Evolutionary conservation across 2,797 vertebrate genomes (phyloP).

Genomic region (Coccyzus lansbergi): DNA sequence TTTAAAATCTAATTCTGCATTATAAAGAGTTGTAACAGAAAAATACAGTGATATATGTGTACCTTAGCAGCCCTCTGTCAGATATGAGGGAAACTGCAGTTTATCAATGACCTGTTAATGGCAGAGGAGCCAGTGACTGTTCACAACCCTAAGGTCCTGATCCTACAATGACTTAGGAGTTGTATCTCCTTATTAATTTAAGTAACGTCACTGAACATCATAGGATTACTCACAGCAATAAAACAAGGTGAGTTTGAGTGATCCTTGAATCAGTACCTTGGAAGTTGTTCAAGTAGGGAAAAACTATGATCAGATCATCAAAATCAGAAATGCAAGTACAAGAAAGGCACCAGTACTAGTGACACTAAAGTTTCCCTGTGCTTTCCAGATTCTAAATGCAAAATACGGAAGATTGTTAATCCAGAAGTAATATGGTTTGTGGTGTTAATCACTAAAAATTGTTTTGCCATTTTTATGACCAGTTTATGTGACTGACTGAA

Average conservation of each 20-base stretch:
- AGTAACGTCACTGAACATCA: neutral
- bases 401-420: neutral
- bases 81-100: slow-evolving; percentile 4
- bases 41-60: neutral
- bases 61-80: slow-evolving; percentile 12
- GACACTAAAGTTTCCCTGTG: neutral
- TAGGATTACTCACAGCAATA: neutral
- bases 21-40: slow-evolving; percentile 33
- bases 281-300: neutral
- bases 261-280: neutral
- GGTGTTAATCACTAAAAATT: neutral
- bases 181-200: neutral
- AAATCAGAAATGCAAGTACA: neutral
- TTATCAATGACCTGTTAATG: slow-evolving; percentile 36
- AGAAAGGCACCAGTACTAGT: neutral
- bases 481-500: neutral
- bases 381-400: neutral
- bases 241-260: neutral
- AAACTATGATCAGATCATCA: neutral
- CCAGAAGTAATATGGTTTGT: neutral
- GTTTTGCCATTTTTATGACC: neutral
- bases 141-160: neutral
- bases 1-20: slow-evolving; percentile 43
- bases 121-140: slow-evolving; percentile 18
- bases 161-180: neutral